Evolutionary conservation across 1,140 invertebrate genomes (phyloP), one percentile per base, ranked within the genome.

Genomic region (Melitaea cinxia): DNA sequence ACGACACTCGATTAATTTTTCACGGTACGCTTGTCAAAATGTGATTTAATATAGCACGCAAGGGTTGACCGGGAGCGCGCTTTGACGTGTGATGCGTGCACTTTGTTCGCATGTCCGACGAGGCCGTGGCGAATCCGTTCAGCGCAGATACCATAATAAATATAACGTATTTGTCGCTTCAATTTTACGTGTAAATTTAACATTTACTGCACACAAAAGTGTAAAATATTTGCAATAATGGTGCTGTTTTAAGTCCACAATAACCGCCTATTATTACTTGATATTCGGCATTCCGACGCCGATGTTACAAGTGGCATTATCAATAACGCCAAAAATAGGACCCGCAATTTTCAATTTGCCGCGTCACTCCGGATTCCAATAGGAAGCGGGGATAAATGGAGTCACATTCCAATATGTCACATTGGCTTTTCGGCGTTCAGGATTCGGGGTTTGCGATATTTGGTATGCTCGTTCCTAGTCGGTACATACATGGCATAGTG

Each of bases 331-430:
- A 85, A 89, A 91, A 91, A 88, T 87, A 80, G 79, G 85, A 78
- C 82, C 81, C 83, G 82, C 84, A 85, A 91, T 89, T 86, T 89
- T 83, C 86, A 91, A 91, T 91, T 91, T 88, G 84, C 82, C 83
- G 82, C 80, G 81, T 91, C 84, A 91, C 84, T 86, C 88, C 85
- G 88, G 86, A 91, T 89, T 91, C 88, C 86, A 89, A 89, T 91
- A 88, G 88, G 88, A 91, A 88, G 77, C 82, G 83, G 76, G 78
- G 78, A 91, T 91, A 91, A 91, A 91, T 91, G 86, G 88, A 87
- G 88, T 88, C 88, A 80, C 84, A 91, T 91, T 87, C 88, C 88
- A 84, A 91, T 91, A 91, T 91, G 88, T 91, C 88, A 89, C 85
- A 82, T 81, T 89, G 81, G 85, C 78, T 79, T 85, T 84, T 80